Evolutionary conservation across 2,113 vertebrate species (phyloP).

Genomic region (Rhea americana): DNA sequence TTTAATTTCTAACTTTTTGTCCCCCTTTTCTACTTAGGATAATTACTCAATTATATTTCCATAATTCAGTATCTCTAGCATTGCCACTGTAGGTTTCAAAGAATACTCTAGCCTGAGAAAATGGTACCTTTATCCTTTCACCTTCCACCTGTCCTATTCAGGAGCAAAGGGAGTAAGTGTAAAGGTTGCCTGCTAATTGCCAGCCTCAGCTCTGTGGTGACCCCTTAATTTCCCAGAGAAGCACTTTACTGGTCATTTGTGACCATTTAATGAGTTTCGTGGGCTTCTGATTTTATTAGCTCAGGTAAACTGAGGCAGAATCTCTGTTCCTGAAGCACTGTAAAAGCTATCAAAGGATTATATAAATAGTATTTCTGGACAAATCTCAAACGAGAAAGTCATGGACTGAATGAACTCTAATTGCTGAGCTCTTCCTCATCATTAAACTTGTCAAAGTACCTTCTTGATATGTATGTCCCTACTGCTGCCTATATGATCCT

Average conservation of each 20-base stretch:
- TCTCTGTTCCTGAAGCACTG: neutral
- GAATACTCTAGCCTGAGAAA: neutral
- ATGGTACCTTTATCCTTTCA: neutral
- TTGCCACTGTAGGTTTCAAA: neutral
- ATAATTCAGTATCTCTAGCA: neutral
- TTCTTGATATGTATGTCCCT: neutral
- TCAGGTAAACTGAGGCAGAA: conserved; percentile 23
- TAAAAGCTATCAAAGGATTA: neutral
- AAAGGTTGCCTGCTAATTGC: neutral
- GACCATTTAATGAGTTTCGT: neutral
- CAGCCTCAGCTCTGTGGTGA: neutral
- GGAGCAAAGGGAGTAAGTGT: neutral
- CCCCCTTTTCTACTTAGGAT: neutral
- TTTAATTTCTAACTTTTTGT: neutral
- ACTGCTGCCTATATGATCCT: neutral
- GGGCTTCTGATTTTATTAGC: neutral
- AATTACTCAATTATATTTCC: neutral
- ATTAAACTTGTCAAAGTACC: neutral
- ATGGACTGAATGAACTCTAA: neutral
- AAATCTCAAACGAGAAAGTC: neutral
- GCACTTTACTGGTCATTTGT: neutral
- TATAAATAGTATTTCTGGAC: neutral
- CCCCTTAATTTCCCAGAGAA: neutral
- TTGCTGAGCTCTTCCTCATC: neutral
- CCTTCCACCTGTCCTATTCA: neutral